These are phyloP conservation scores for Spisula solida DNA, from an alignment of 2,888 invertebrate genomes.

Conservation along the genomic window DNA sequence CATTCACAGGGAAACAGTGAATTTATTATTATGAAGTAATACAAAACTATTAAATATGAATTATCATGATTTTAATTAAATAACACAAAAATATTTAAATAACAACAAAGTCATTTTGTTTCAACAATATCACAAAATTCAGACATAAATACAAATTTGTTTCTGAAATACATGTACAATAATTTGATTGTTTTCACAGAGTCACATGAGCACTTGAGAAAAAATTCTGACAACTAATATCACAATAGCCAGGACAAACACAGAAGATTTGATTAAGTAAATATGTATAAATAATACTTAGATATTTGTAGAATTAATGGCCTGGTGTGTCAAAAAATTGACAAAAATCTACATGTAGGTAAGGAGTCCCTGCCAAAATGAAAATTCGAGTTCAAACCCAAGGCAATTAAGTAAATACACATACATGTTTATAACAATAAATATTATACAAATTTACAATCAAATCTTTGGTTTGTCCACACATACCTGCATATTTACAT, in stretches of 20 bases:
- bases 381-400: not conserved
- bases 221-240: not conserved
- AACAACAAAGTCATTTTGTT: constrained; percentile 13
- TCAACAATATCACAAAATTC: not conserved
- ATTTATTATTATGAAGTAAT: not conserved
- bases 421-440: not conserved
- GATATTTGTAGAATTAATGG: not conserved
- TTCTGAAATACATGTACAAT: not conserved
- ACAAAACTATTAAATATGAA: not conserved
- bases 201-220: not conserved
- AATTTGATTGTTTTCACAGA: constrained; percentile 2
- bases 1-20: not conserved
- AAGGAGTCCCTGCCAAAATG: not conserved
- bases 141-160: not conserved
- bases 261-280: not conserved
- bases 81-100: constrained; percentile 12
- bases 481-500: not conserved
- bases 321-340: not conserved
- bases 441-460: not conserved
- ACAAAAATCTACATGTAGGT: not conserved
- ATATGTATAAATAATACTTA: not conserved
- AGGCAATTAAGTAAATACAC: not conserved
- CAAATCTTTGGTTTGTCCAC: not conserved
- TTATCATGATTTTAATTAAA: not conserved
- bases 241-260: constrained; percentile 8